phyloP scores from a whole-genome alignment of 1,140 invertebrate species.

The Drosophila baimaii region DNA sequence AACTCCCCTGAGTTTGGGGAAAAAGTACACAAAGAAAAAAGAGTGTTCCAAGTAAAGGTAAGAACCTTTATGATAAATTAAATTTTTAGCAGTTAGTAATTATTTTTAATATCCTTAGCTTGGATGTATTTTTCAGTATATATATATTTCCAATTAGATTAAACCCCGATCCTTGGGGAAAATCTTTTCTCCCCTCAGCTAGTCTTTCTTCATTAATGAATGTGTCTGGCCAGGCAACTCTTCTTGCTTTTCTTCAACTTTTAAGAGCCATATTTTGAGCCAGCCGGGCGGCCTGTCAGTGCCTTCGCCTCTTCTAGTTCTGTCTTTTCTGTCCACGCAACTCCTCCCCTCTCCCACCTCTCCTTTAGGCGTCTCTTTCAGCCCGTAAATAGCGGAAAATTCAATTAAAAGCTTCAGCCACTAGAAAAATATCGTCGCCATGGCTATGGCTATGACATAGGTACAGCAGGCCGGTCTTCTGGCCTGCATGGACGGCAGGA shows the following conservation, averaged over 20 bases:
- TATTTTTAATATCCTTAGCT: background rate
- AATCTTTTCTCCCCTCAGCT: background rate
- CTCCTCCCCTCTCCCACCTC: constrained; percentile 17
- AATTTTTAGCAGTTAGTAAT: background rate
- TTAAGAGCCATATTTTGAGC: constrained; percentile 53
- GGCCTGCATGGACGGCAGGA: constrained; percentile 25
- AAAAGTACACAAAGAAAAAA: constrained; percentile 26
- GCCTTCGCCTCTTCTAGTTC: constrained; percentile 4
- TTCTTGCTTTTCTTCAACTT: constrained; percentile 58
- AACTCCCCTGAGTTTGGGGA: no score
- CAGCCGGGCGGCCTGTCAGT: constrained; percentile 32
- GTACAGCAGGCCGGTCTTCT: constrained; percentile 52
- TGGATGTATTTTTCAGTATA: no score
- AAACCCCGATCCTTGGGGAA: background rate
- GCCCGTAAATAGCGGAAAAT: constrained; percentile 79
- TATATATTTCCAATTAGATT: background rate
- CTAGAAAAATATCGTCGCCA: constrained; percentile 82
- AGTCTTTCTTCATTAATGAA: constrained; percentile 10
- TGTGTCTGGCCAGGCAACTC: constrained; percentile 50
- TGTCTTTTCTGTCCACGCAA: constrained; percentile 2
- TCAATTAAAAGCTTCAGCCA: constrained; percentile 82
- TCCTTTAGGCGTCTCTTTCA: constrained; percentile 32
- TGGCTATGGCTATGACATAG: constrained; percentile 78
- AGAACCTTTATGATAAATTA: background rate
- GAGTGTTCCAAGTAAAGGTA: no score